Evolutionary conservation across 2,113 vertebrate genomes (phyloP).

Genomic region (Tautogolabrus adspersus): DNA sequence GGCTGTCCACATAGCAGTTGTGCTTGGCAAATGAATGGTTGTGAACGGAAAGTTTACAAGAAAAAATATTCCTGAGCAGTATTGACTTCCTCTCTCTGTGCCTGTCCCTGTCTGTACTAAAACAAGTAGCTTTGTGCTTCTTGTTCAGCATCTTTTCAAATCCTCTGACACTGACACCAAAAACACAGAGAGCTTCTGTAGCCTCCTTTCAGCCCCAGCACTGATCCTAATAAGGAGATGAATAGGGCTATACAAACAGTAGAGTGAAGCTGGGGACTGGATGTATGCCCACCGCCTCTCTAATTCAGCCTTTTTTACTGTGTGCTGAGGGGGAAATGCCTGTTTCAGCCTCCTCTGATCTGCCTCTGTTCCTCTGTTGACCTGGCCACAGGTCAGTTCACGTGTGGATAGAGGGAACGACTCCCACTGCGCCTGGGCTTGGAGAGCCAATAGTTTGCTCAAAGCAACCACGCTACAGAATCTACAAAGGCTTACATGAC

Average conservation of each 20-base stretch:
- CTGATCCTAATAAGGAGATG: conserved; percentile 82
- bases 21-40: conserved; percentile 15
- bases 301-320: neutral
- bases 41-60: conserved; percentile 33
- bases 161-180: conserved; percentile 67
- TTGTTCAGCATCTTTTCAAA: conserved; percentile 66
- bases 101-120: conserved; percentile 44
- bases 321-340: conserved; percentile 32
- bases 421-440: neutral
- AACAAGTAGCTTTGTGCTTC: conserved; percentile 61
- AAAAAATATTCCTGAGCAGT: conserved; percentile 24
- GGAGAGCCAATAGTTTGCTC: neutral
- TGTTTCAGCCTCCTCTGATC: conserved; percentile 29
- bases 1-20: conserved; percentile 11
- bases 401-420: conserved; percentile 3
- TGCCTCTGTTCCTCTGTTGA: conserved; percentile 10
- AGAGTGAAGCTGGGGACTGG: conserved; percentile 62
- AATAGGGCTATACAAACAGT: conserved; percentile 77
- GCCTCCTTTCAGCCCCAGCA: conserved; percentile 64
- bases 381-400: conserved; percentile 20
- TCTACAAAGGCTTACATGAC: neutral
- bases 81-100: conserved; percentile 32
- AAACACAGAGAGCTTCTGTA: conserved; percentile 66
- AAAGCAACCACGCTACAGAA: neutral
- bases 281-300: conserved; percentile 59